Evolutionary conservation across 2,888 invertebrate species (phyloP).

Genomic region (Stenotaenia linearis): DNA sequence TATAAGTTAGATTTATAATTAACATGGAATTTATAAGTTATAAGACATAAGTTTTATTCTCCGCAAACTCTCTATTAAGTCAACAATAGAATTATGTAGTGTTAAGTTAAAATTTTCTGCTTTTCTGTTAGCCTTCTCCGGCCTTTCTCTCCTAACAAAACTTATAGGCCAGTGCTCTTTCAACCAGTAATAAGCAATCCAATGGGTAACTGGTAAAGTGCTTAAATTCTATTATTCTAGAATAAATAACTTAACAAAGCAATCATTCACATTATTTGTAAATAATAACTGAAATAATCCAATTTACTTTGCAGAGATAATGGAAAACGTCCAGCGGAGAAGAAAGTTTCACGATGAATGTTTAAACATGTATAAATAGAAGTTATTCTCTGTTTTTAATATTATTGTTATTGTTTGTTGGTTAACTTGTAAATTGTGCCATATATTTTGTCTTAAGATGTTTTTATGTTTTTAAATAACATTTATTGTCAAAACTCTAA

Average conservation of each 20-base stretch:
- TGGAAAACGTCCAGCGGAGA: background rate
- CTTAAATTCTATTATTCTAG: background rate
- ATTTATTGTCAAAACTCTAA: too few species aligned
- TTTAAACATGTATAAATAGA: background rate
- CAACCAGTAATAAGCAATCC: background rate
- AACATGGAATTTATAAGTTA: too few species aligned
- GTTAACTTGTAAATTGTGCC: background rate
- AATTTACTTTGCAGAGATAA: background rate
- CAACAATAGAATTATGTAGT: background rate
- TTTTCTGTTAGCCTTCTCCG: background rate
- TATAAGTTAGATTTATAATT: too few species aligned
- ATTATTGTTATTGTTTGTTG: background rate
- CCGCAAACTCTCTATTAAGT: too few species aligned
- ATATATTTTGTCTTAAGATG: background rate
- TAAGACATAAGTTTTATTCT: too few species aligned
- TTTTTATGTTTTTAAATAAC: too few species aligned
- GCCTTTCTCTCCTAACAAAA: conserved; percentile 33
- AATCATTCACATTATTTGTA: background rate
- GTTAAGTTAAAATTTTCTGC: background rate
- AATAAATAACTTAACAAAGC: background rate
- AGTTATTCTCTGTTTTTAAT: background rate
- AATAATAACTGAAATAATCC: background rate
- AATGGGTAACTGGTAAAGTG: background rate
- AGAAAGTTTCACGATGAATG: background rate
- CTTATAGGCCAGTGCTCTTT: conserved; percentile 33